Evolutionary conservation across 2,797 vertebrate species (phyloP), one percentile per base, ranked within the genome.

Genomic region (Myoxocephalus aenaeus): DNA sequence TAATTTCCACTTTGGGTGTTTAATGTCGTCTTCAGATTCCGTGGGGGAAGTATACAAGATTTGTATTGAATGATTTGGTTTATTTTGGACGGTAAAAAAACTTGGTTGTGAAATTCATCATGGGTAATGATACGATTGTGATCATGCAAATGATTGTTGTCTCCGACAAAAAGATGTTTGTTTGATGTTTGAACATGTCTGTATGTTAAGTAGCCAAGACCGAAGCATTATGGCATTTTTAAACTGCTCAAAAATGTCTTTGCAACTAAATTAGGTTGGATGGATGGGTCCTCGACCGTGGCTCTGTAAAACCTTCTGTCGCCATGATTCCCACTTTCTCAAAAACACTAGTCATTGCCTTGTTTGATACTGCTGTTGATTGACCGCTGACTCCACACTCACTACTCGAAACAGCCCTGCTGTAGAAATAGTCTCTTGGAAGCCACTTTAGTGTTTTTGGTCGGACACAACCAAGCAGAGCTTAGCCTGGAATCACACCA

Each of bases 401-500:
- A 42, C 40, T 42, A 14, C 40, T 10, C 17, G 3, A 9, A 53
- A 5, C n/a, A 12, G 50, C 48, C 48, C 48, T 27, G 50, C 56
- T 38, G 25, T 34, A 27, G 54, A 77, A 80, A 79, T 40, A 75
- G 36, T 38, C 67, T 70, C 18, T 22, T 56, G 51, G 68, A 80
- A 54, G 58, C 14, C 57, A 69, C 51, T 29, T 54, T 5, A 11
- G 25, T 77, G 51, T 76, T 75, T 85, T 77, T 27, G 56, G 61
- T 64, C 34, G 61, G 70, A 83, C 74, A 73, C 58, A 25, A 80
- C 70, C 68, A 38, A 75, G 70, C 44, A 75, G 61, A 72, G 78
- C 73, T 80, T 51, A 83, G 50, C 9, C 69, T 76, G 73, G 69
- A 73, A 65, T 79, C 70, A 73, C 65, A 78, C 74, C 77, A 65